Base-by-base conservation (phyloP, 2,888 invertebrate species). In the Amphipyra tragopoginis region DNA sequence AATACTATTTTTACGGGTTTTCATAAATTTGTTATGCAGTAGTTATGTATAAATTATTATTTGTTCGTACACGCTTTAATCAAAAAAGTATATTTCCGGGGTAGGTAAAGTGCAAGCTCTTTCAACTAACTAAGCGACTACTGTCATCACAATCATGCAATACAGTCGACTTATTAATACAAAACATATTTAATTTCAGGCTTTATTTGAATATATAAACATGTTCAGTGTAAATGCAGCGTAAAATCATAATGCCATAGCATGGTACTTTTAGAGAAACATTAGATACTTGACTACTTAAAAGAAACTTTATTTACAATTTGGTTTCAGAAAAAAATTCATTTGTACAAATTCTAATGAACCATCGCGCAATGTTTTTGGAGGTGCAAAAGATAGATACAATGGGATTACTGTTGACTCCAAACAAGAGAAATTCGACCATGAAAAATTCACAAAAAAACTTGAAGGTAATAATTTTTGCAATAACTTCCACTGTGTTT, bases 391-490 rank as follows among this genome's bases (percentile, higher is more conserved):
- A 65, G 93, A 92, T 72, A 86, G 83, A 59, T 92, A 86, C 65
- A 87, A 91, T 79, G 92, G 91, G 34, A 76, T 94, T 5, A 93
- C 91, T 61, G 80, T 94, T 14, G 89, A 92, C 70, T 78, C 86
- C 6, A 57, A 62, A 10, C 72, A 82, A 65, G 87, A 90, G 61
- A 82, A 79, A 51, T 86, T 77, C 73, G 79, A 82, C 39, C 73
- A 70, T 15, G 60, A 75, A 39, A 70, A 72, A 6, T 91, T 93
- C 66, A 60, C 55, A n/a, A 59, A 66, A 26, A 88, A 78, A 52
- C 82, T 93, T 36, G 80, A 85, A 80, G 90, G 93, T 48, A 42
- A 7, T 8, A 13, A 15, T 8, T 49, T 49, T 36, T 45, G 10
- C 11, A 9, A 9, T 8, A 14, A 11, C 39, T 14, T 40, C n/a